These are phyloP conservation scores for Zapus hudsonius DNA, from an alignment of 2,113 vertebrate species.

Conservation along the genomic window DNA sequence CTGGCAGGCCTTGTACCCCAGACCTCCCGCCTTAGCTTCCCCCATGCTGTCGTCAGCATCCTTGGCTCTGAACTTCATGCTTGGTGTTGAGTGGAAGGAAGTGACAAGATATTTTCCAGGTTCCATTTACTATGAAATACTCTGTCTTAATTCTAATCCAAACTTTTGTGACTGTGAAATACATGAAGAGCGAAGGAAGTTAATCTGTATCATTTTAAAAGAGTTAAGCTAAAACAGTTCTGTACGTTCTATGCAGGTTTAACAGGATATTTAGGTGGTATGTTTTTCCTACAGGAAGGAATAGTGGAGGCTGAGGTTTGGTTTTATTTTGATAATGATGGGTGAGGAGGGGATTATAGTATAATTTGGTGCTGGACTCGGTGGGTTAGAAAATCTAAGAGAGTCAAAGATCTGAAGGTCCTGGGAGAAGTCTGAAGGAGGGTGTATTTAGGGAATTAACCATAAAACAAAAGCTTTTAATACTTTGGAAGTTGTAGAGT, in stretches of 20 bases:
- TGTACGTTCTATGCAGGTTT: neutral
- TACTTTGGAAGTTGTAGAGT: neutral
- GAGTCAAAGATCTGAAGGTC: neutral
- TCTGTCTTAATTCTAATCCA: neutral
- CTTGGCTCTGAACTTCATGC: neutral
- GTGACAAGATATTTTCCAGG: neutral
- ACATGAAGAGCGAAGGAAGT: neutral
- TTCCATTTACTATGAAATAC: neutral
- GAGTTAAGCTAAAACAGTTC: neutral
- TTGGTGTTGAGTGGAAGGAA: constrained; percentile 13
- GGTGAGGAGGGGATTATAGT: too few species aligned
- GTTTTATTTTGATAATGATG: neutral
- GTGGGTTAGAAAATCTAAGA: neutral
- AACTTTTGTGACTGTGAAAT: neutral
- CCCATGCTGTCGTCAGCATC: neutral
- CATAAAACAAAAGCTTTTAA: neutral
- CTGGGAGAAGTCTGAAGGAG: neutral
- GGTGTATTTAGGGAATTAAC: neutral
- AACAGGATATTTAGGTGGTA: neutral
- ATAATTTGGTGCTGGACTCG: neutral
- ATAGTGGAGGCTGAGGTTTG: neutral
- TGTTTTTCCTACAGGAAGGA: neutral
- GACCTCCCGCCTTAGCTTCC: neutral
- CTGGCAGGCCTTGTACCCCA: neutral
- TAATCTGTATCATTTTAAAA: constrained; percentile 12